Evolutionary conservation across 2,888 invertebrate genomes (phyloP).

Genomic region (Sminthurides aquaticus): DNA sequence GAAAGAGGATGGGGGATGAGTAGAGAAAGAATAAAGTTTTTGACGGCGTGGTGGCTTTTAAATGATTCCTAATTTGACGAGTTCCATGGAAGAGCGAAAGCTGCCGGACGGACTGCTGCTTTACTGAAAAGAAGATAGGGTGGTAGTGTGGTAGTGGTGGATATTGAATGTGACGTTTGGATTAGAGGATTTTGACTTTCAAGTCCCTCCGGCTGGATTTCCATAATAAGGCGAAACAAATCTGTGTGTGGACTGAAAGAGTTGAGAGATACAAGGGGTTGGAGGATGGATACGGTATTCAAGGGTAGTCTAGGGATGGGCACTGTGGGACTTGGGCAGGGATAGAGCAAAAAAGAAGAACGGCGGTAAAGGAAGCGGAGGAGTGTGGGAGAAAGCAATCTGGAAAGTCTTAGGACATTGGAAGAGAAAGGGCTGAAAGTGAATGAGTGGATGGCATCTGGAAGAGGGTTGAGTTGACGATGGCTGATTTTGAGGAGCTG

Average conservation of each 20-base stretch:
- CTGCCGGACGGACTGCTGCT: not conserved
- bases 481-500: constrained; percentile 33
- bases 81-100: not conserved
- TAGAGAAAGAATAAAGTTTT: not conserved
- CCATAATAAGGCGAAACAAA: too few species aligned
- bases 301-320: too few species aligned
- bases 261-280: too few species aligned
- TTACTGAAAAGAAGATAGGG: not conserved
- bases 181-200: not conserved
- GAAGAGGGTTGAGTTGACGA: constrained; percentile 29
- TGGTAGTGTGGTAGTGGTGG: not conserved
- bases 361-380: not conserved
- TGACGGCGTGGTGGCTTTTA: not conserved
- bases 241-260: too few species aligned
- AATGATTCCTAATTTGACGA: constrained; percentile 21
- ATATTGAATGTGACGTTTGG: not conserved
- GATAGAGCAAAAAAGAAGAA: too few species aligned
- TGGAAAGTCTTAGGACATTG: too few species aligned
- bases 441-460: constrained; percentile 13
- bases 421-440: not conserved
- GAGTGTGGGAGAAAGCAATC: not conserved
- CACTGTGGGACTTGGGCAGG: too few species aligned
- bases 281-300: not conserved
- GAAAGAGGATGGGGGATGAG: not conserved
- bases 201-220: too few species aligned